A percentile compares a stretch with the other conserved stretches of the same genome.
phyloP scores from a whole-genome alignment of 2,888 invertebrate genomes.

The Chrysodeixis includens region DNA sequence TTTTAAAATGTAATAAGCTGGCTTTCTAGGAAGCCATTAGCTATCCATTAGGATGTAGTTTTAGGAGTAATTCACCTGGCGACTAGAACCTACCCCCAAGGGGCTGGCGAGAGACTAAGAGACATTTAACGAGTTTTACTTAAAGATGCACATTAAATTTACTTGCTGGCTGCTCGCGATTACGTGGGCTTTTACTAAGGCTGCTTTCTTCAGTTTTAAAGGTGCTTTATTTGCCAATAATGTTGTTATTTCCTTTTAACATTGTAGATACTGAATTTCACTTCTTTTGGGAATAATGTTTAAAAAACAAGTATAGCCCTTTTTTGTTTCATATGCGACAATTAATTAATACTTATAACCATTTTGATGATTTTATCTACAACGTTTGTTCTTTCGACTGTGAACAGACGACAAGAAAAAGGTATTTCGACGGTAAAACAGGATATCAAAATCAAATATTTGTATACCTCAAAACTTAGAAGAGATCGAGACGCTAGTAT shows the following conservation, averaged over 20 bases:
- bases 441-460: no score
- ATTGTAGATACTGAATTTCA: neutral
- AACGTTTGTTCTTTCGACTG: no score
- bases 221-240: neutral
- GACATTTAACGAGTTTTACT: conserved; percentile 3
- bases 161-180: neutral
- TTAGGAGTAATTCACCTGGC: neutral
- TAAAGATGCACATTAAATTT: conserved; percentile 4
- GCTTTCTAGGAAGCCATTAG: conserved; percentile 11
- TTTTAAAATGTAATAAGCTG: neutral
- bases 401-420: no score
- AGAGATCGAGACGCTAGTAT: no score
- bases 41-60: conserved; percentile 9
- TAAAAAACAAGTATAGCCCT: no score
- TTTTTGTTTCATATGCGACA: no score
- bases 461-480: no score
- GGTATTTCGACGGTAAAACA: no score
- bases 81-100: neutral
- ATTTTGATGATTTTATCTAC: no score
- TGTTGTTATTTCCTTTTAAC: neutral
- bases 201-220: neutral
- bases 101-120: neutral
- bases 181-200: conserved; percentile 2
- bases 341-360: no score
- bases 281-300: neutral